Percentiles rank a stretch among this genome's conserved stretches.
phyloP scores from a whole-genome alignment of 2,888 invertebrate genomes.

The Lottia gigantea region DNA sequence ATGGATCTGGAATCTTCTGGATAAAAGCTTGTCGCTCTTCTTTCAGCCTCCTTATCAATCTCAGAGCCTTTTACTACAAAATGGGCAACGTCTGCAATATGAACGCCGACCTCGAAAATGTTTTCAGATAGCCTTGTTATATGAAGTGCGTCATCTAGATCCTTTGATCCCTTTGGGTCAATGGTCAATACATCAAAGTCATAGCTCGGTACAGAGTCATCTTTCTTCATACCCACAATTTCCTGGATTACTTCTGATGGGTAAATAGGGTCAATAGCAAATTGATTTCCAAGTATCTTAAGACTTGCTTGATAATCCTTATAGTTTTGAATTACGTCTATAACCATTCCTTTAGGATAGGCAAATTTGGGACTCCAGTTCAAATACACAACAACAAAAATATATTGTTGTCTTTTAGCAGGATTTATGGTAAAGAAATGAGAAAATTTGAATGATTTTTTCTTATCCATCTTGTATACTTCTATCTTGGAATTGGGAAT shows the following conservation, averaged over 20 bases:
- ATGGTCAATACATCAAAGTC: conserved; percentile 37
- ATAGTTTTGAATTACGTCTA: conserved; percentile 34
- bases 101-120: conserved; percentile 33
- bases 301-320: conserved; percentile 20
- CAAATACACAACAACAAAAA: conserved; percentile 43
- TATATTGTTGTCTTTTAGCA: conserved; percentile 33
- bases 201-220: neutral
- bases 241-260: neutral
- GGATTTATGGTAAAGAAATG: conserved; percentile 31
- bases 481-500: conserved; percentile 32
- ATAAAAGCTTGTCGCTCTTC: conserved; percentile 35
- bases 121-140: conserved; percentile 19
- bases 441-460: conserved; percentile 24
- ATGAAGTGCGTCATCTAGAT: conserved; percentile 41
- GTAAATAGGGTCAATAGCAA: neutral
- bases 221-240: conserved; percentile 1
- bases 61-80: conserved; percentile 31
- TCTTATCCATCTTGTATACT: conserved; percentile 28
- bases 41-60: conserved; percentile 36
- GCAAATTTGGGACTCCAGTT: conserved; percentile 34
- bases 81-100: conserved; percentile 42
- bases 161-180: conserved; percentile 35
- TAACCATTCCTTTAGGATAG: conserved; percentile 44
- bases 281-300: conserved; percentile 23
- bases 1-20: conserved; percentile 23